Conservation (phyloP, 2,113 vertebrate genomes). For the Alces alces region DNA sequence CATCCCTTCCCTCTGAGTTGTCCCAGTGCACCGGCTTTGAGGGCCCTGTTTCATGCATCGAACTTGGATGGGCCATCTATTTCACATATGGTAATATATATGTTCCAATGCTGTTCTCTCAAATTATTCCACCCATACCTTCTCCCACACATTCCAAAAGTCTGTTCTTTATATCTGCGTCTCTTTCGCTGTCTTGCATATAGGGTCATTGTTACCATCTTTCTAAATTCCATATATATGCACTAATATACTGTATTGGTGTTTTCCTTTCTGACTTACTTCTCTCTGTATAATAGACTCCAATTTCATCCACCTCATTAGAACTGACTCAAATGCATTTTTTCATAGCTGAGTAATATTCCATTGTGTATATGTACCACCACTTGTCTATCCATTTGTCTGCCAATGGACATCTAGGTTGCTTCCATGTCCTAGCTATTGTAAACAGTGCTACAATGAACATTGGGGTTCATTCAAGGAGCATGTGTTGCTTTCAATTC, state of each 20-base stretch:
- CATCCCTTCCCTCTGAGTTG: background rate
- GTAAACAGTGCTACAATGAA: background rate
- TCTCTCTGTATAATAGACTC: background rate
- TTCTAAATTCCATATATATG: background rate
- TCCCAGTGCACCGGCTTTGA: background rate
- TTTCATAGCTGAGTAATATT: background rate
- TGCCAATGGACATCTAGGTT: background rate
- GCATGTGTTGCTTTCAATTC: background rate
- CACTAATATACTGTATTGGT: background rate
- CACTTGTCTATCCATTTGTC: background rate
- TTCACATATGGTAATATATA: background rate
- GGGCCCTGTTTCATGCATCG: accelerated
- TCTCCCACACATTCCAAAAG: background rate
- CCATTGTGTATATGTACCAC: background rate
- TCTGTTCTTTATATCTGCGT: background rate
- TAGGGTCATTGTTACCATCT: background rate
- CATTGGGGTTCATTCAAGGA: background rate
- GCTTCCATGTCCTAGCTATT: background rate
- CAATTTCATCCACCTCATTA: background rate
- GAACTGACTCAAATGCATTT: background rate
- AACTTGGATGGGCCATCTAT: background rate
- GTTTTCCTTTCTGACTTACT: background rate
- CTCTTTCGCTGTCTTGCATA: background rate
- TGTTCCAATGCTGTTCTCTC: background rate
- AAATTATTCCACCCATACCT: background rate